Evolutionary conservation across 2,888 invertebrate genomes (phyloP), one percentile per base, ranked within the genome.

Genomic region (Hylaea fasciaria): DNA sequence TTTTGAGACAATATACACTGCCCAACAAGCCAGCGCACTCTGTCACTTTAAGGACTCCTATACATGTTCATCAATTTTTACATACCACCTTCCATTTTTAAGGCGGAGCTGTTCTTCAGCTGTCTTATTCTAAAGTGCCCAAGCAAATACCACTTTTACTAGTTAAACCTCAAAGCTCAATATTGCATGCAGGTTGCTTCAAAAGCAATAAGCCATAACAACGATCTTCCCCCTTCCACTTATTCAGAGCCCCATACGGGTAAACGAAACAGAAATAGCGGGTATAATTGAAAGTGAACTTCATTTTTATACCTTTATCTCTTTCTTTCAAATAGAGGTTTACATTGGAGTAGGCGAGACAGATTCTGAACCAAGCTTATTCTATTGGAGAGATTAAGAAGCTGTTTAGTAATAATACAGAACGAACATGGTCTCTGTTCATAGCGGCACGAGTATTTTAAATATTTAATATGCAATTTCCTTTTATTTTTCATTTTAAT

Each of bases 1-100:
- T 91, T 91, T 90, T 90, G 85, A 89, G 89, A 91, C 90, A 92
- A 91, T 90, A 91, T 91, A 89, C 91, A 90, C 92, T 86, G 90
- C 83, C 87, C 91, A 81, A 85, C 91, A 86, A 86, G 89, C 91
- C 89, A 90, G 89, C 91, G 86, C 86, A 88, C 91, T 92, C 91
- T 92, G 91, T 91, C 92, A 92, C 90, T 91, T 87, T 91, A 91
- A 91, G 89, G 90, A 91, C 91, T 91, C 83, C 90, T 90, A 92
- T 91, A 91, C 90, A 90, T 91, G 91, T 92, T 91, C 91, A 92
- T 92, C 87, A 92, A 92, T 92, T 92, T 92, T 92, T 92, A 92
- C 91, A 92, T 91, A 91, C 92, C 91, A 92, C 91, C 92, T 92
- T 91, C 92, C 91, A 92, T 91, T 92, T 92, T 92, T 92, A 91